Percentiles rank a stretch among this genome's conserved stretches.
These are phyloP conservation scores for Agrochola lota DNA, from an alignment of 2,888 invertebrate genomes.

Conservation along the genomic window DNA sequence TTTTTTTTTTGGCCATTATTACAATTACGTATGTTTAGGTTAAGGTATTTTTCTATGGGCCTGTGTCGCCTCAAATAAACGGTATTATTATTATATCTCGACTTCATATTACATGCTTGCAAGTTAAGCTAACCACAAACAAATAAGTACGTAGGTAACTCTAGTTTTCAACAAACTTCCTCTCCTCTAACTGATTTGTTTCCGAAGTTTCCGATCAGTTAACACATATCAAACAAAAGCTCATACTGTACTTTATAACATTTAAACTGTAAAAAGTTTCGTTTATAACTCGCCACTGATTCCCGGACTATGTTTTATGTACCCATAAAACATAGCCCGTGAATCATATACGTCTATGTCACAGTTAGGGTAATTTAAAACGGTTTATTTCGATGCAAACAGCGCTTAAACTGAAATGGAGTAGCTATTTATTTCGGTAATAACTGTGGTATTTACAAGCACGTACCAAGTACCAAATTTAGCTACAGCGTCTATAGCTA, in stretches of 20 bases:
- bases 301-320: no score
- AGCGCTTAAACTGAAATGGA: constrained; percentile 13
- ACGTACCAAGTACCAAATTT: neutral
- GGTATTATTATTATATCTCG: neutral
- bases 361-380: constrained; percentile 27
- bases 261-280: constrained; percentile 32
- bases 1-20: no score
- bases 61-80: no score
- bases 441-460: constrained; percentile 15
- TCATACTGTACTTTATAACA: constrained; percentile 28
- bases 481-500: neutral
- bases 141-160: neutral
- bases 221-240: constrained; percentile 31
- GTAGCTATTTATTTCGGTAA: constrained; percentile 15
- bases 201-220: constrained; percentile 29
- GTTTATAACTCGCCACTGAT: constrained; percentile 17
- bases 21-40: no score
- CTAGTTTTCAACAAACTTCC: no score
- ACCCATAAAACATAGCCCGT: neutral
- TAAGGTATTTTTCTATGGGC: no score
- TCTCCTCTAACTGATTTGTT: neutral
- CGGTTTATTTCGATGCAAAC: constrained; percentile 38
- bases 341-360: neutral
- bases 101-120: neutral
- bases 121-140: neutral